phyloP scores from a whole-genome alignment of 2,113 vertebrate genomes.

The Nothoprocta pentlandii region DNA sequence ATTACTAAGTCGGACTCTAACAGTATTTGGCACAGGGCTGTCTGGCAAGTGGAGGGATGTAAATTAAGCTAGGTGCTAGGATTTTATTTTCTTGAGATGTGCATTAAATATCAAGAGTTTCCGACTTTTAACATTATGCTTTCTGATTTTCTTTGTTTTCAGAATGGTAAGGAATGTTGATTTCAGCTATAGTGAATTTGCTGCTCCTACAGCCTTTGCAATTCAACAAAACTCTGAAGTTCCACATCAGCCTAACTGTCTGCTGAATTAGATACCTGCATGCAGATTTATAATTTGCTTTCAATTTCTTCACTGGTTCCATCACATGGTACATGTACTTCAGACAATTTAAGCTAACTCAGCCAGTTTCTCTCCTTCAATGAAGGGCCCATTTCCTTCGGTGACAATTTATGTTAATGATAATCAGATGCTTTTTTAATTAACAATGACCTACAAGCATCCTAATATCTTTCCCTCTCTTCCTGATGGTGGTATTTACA shows the following conservation, averaged over 20 bases:
- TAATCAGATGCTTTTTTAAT: slow-evolving; percentile 71
- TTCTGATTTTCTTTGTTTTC: background rate
- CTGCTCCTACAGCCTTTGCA: background rate
- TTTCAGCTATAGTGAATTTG: background rate
- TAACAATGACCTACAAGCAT: slow-evolving; percentile 65
- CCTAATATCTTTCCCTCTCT: slow-evolving; percentile 44
- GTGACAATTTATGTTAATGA: slow-evolving; percentile 66
- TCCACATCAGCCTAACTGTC: background rate
- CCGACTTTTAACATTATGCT: background rate
- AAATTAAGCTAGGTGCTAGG: background rate
- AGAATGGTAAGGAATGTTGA: background rate
- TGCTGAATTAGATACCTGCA: background rate
- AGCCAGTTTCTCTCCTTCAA: slow-evolving; percentile 36
- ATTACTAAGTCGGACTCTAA: background rate
- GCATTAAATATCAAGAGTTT: background rate
- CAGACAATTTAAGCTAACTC: slow-evolving; percentile 50
- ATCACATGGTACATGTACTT: slow-evolving; percentile 13
- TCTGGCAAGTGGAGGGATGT: background rate
- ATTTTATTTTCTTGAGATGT: background rate
- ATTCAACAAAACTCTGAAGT: background rate
- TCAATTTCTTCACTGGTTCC: slow-evolving; percentile 30
- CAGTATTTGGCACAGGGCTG: background rate
- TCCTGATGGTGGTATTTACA: background rate
- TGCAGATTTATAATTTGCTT: slow-evolving; percentile 38
- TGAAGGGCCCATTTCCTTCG: slow-evolving; percentile 55